Evolutionary conservation across 2,113 vertebrate species (phyloP), one percentile per base, ranked within the genome.

Genomic region (Riparia riparia): DNA sequence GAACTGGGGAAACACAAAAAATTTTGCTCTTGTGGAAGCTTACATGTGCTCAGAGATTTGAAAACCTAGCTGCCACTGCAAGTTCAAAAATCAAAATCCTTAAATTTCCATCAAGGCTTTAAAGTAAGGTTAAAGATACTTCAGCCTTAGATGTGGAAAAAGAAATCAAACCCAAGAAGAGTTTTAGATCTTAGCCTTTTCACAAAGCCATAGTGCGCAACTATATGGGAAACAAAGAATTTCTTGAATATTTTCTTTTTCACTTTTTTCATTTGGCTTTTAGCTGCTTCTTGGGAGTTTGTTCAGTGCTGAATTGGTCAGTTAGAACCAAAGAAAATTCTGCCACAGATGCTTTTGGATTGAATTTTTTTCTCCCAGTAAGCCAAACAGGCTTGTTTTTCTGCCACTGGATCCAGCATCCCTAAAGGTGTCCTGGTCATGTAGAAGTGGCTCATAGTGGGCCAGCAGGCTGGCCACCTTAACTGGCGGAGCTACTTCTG

Each of bases 371-470:
- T 37, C 24, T 85, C 32, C 20, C 29, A 16, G 37, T 65, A n/a
- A 82, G 29, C 9, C 34, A 84, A 53, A 54, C 13, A 41, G 17
- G 10, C 21, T 91, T 83, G 32, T 79, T 86, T 60, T 82, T 71
- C 49, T 76, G 39, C 19, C 66, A 47, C 41, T 65, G 53, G 45
- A 63, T 83, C 15, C 29, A 47, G 8, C 21, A 29, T 86, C n/a
- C 47, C 41, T 24, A 69, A 19, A 86, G 44, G 17, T 76, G 17
- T 79, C 61, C 28, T 24, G 8, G 28, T 29, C 53, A 61, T 9
- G 4, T 10, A 64, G 60, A 82, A 57, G 49, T 0, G 0, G 28
- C 37, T 82, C 54, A 41, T 4, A 66, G 45, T 1, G 1, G 22
- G 31, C 34, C 58, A 86, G 26, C 25, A 58, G 32, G 16, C 8